Conservation (phyloP, 2,888 invertebrate genomes). For the Chrysotoxum bicinctum region DNA sequence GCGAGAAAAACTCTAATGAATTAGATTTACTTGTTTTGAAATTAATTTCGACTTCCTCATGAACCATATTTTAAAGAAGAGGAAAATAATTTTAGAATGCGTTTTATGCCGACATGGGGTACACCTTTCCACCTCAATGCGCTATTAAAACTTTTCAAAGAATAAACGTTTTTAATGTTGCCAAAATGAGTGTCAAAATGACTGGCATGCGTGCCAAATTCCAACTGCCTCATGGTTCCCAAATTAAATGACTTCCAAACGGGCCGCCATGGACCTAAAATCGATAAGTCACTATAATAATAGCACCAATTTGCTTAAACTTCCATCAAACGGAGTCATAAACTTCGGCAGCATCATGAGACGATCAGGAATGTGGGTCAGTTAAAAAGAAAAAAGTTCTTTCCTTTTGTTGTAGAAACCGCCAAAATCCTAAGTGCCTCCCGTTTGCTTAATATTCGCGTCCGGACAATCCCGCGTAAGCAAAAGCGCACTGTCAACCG, state of each 20-base stretch:
- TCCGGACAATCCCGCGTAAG: conserved; percentile 59
- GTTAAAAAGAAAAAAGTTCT: conserved; percentile 8
- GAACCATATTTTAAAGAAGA: too few species aligned
- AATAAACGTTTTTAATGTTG: not conserved
- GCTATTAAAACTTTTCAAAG: not conserved
- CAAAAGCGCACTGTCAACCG: conserved; percentile 61
- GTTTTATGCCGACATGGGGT: not conserved
- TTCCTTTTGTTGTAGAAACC: conserved; percentile 56
- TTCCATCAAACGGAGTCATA: conserved; percentile 69
- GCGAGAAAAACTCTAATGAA: too few species aligned
- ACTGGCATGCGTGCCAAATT: conserved; percentile 57
- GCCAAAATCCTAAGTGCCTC: conserved; percentile 62
- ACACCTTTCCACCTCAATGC: not conserved
- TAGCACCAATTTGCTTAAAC: conserved; percentile 68
- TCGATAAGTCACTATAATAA: conserved; percentile 62
- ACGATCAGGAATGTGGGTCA: conserved; percentile 38
- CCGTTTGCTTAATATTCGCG: conserved; percentile 32
- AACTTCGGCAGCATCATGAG: conserved; percentile 20
- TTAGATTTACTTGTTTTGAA: too few species aligned
- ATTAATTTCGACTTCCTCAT: too few species aligned
- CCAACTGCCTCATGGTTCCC: conserved; percentile 46
- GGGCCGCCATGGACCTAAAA: conserved; percentile 40
- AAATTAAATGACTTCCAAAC: conserved; percentile 54
- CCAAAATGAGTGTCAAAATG: conserved; percentile 8
- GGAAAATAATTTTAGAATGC: not conserved